Percentiles rank a stretch among this genome's conserved stretches.
These are phyloP conservation scores for Marasmarcha lunaedactyla DNA, from an alignment of 2,888 invertebrate species.

Conservation along the genomic window DNA sequence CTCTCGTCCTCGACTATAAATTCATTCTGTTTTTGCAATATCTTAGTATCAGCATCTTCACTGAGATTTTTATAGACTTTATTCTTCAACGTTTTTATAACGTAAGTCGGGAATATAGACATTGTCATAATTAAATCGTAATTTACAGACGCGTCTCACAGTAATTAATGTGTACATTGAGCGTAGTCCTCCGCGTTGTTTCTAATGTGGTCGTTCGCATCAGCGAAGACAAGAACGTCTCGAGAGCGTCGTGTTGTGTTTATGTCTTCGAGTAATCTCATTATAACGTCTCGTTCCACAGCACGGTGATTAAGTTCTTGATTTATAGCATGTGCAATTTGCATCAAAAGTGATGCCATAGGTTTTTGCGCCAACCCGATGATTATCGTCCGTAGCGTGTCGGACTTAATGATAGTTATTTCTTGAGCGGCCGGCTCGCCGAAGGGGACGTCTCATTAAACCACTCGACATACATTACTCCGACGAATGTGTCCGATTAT, in stretches of 20 bases:
- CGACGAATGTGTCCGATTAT: conserved; percentile 63
- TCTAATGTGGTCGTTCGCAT: conserved; percentile 32
- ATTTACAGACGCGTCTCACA: background rate
- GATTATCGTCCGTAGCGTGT: conserved; percentile 68
- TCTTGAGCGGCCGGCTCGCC: conserved; percentile 60
- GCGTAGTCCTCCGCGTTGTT: conserved; percentile 26
- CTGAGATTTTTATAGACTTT: conserved; percentile 21
- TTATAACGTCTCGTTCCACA: conserved; percentile 46
- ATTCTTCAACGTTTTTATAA: conserved; percentile 29
- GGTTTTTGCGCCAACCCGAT: conserved; percentile 61
- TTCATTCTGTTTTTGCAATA: conserved; percentile 39
- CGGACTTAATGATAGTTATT: conserved; percentile 66
- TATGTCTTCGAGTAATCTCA: conserved; percentile 63
- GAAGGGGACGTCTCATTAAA: conserved; percentile 63
- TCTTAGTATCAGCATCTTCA: conserved; percentile 55
- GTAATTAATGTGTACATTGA: background rate
- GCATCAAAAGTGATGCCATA: conserved; percentile 57
- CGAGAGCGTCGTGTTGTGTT: conserved; percentile 34
- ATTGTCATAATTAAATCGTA: background rate
- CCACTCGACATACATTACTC: conserved; percentile 33
- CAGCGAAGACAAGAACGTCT: conserved; percentile 22
- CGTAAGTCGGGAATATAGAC: conserved; percentile 3
- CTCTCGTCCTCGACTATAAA: conserved; percentile 47
- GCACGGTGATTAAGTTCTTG: conserved; percentile 63
- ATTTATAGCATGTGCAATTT: conserved; percentile 67